A percentile compares a stretch with the other conserved stretches of the same genome.
Evolutionary conservation across 2,797 vertebrate genomes (phyloP).

Genomic region (Girardinus metallicus): DNA sequence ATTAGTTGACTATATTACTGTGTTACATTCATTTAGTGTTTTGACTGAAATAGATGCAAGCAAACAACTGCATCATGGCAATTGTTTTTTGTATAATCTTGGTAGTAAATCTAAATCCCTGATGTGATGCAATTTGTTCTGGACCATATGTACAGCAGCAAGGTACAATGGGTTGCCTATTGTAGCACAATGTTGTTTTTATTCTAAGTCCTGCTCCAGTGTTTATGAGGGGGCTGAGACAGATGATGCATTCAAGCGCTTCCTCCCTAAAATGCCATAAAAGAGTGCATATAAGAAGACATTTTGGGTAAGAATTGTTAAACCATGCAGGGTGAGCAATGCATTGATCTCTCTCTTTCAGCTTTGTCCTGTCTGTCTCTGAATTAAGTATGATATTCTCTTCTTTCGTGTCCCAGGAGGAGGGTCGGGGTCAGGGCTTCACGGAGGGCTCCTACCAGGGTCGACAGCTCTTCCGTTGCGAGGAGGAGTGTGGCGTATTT

Average conservation of each 20-base stretch:
- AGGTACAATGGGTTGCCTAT: constrained; percentile 60
- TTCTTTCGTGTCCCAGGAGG: constrained; percentile 84
- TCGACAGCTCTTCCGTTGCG: constrained; percentile 95
- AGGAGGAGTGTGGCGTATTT: constrained; percentile 98
- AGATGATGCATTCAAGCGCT: constrained; percentile 43
- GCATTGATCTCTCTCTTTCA: constrained; percentile 44
- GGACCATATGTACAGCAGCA: constrained; percentile 29
- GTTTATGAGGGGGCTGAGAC: constrained; percentile 64
- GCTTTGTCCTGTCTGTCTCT: constrained; percentile 16
- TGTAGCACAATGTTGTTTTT: constrained; percentile 65
- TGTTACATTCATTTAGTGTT: constrained; percentile 23
- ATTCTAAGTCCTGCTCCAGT: constrained; percentile 52
- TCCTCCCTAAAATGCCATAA: constrained; percentile 39
- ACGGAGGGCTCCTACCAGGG: constrained; percentile 97
- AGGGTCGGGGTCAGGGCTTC: constrained; percentile 96
- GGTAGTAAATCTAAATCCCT: constrained; percentile 22
- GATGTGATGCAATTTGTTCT: constrained; percentile 38
- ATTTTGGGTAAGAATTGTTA: constrained; percentile 16
- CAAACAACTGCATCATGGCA: constrained; percentile 14
- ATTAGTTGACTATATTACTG: not conserved
- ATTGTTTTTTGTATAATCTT: constrained; percentile 25
- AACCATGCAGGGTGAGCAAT: constrained; percentile 27
- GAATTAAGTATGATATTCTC: constrained; percentile 5
- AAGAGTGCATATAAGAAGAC: not conserved
- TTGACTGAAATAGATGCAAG: not conserved